Base-by-base conservation (phyloP, 2,888 invertebrate genomes). In the Cartodere bifasciata region DNA sequence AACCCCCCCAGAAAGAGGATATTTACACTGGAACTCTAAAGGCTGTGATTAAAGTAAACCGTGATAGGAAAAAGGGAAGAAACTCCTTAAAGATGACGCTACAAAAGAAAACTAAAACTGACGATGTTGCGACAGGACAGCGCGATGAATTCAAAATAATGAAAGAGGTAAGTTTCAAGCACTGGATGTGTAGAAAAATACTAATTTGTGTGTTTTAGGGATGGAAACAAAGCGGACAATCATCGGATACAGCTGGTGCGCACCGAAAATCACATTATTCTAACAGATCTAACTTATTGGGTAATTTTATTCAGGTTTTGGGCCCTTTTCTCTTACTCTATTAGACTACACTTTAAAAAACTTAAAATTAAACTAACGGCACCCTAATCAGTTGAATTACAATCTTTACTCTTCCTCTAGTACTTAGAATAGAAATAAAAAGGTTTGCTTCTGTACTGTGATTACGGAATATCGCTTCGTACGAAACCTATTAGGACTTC, bases 1-100 rank as follows among this genome's bases (percentile, higher is more conserved):
- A 47, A 36, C 32, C 38, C 12, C 42, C 42, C 29, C 28, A 39
- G 20, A 48, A 46, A 35, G 38, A 36, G 16, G 44, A 47, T 12
- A 46, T 70, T 44, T 83, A 79, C 48, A 82, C 83, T 2, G 86
- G 86, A 21, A 85, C 84, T 1, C 55, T 86, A 40, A 86, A 85
- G 54, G 84, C 85, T 44, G 78, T 86, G 46, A 86, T 86, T 46
- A 82, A 85, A 59, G 60, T 85, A 40, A 76, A 74, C 52, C 68
- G 75, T 39, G 52, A 52, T 55, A 73, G 74, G 46, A 79, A 78
- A 56, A 74, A 72, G 41, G 58, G 63, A 17, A 70, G 70, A 30
- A 68, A 78, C 39, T 75, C 80, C 0, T 56, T 83, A 42, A 84
- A 83, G 60, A 80, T 82, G 75, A 81, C 82, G 36, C 70, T 83